phyloP scores from a whole-genome alignment of 2,113 vertebrate genomes.

The Beaufortia kweichowensis region DNA sequence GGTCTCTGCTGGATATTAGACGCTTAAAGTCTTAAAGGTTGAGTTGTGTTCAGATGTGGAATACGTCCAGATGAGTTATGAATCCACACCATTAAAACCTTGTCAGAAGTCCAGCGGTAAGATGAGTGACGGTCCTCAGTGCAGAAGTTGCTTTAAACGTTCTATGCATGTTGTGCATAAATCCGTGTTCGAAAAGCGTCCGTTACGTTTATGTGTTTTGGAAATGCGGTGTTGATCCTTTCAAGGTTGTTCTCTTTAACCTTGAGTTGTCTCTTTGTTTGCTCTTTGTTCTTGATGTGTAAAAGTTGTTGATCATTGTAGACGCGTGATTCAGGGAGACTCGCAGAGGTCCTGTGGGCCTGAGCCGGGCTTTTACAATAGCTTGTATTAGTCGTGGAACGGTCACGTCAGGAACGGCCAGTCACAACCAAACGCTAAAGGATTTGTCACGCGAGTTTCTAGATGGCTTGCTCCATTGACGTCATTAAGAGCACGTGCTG shows the following conservation, averaged over 20 bases:
- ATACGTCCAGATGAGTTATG: neutral
- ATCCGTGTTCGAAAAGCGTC: conserved; percentile 64
- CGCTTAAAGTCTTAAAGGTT: neutral
- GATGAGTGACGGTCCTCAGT: neutral
- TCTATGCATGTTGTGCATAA: conserved; percentile 90
- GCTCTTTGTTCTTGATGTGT: conserved; percentile 30
- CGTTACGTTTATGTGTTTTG: conserved; percentile 36
- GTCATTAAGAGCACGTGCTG: neutral
- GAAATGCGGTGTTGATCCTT: conserved; percentile 53
- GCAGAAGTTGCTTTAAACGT: conserved; percentile 16
- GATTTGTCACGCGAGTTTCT: too few species aligned
- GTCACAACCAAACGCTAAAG: neutral
- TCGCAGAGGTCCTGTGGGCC: conserved; percentile 69
- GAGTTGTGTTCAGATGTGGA: neutral
- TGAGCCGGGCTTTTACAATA: conserved; percentile 95
- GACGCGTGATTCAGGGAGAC: conserved; percentile 51
- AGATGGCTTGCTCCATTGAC: too few species aligned
- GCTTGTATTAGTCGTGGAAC: conserved; percentile 95
- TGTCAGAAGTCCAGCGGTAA: neutral
- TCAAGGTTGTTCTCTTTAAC: conserved; percentile 87
- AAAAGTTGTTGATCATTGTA: too few species aligned
- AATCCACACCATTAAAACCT: neutral
- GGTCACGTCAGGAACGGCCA: too few species aligned
- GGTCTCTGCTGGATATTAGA: neutral
- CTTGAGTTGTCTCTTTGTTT: conserved; percentile 70